Conservation (phyloP, 2,888 invertebrate genomes). For the Leptopilina syphax region DNA sequence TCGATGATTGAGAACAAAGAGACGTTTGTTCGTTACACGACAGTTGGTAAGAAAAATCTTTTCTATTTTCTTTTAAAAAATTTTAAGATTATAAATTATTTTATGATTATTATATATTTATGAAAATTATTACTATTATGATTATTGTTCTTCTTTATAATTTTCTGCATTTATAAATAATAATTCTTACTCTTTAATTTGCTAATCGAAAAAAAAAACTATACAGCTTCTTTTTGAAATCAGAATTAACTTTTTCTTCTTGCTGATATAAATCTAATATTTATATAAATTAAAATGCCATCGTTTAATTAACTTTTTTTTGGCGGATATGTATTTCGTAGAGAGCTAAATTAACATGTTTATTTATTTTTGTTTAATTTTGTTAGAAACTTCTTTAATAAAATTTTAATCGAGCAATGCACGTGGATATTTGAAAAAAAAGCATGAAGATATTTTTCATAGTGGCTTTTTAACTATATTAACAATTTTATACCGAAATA, state of each 20-base stretch:
- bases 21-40: constrained; percentile 96
- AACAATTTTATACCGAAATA: not conserved
- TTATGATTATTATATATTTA: too few species aligned
- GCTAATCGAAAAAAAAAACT: not conserved
- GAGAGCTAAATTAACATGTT: not conserved
- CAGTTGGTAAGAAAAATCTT: constrained; percentile 87
- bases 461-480: not conserved
- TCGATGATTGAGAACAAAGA: constrained; percentile 98
- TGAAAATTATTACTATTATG: too few species aligned
- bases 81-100: too few species aligned
- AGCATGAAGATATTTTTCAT: constrained; percentile 18
- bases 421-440: constrained; percentile 40
- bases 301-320: too few species aligned
- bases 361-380: not conserved
- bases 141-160: too few species aligned
- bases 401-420: constrained; percentile 32
- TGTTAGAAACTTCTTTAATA: not conserved
- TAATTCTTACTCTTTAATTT: not conserved
- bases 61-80: not conserved
- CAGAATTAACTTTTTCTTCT: not conserved
- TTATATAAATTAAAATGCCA: too few species aligned
- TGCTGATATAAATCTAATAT: not conserved
- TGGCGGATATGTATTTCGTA: not conserved
- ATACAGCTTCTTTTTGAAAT: not conserved
- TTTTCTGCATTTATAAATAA: too few species aligned